A percentile compares a stretch with the other conserved stretches of the same genome.
Evolutionary conservation across 2,888 invertebrate genomes (phyloP).

Genomic region (Drosophila vallismaia): DNA sequence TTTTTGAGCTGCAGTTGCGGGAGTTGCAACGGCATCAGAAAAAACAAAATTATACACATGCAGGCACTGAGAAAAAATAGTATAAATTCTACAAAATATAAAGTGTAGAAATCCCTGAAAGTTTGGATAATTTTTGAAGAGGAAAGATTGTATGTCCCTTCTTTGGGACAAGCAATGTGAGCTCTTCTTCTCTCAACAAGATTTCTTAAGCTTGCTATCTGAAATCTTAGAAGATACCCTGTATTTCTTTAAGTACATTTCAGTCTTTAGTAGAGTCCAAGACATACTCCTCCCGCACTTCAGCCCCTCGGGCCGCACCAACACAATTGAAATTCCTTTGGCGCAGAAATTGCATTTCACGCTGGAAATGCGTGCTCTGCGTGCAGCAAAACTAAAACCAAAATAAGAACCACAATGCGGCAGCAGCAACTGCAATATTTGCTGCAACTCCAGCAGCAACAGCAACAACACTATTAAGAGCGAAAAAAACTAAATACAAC

Average conservation of each 20-base stretch:
- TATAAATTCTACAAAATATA: background rate
- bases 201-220: too few species aligned
- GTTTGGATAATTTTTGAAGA: too few species aligned
- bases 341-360: slow-evolving; percentile 83
- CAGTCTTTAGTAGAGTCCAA: slow-evolving; percentile 10
- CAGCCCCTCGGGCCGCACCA: slow-evolving; percentile 59
- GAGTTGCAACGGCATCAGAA: slow-evolving; percentile 56
- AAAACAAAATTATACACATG: slow-evolving; percentile 66
- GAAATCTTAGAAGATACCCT: background rate
- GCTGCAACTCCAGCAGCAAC: slow-evolving; percentile 5
- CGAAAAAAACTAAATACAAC: slow-evolving; percentile 9
- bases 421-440: slow-evolving; percentile 35
- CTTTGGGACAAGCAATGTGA: too few species aligned
- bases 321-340: slow-evolving; percentile 80
- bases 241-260: background rate
- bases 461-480: slow-evolving; percentile 14
- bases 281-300: slow-evolving; percentile 28
- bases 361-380: slow-evolving; percentile 83
- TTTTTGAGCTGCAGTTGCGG: slow-evolving; percentile 57
- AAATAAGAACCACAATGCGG: slow-evolving; percentile 49
- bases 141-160: too few species aligned
- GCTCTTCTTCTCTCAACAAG: too few species aligned
- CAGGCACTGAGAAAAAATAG: slow-evolving; percentile 15
- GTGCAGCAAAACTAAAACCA: slow-evolving; percentile 62
- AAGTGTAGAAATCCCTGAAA: too few species aligned